These are phyloP conservation scores for Centrocercus urophasianus DNA, from an alignment of 2,113 vertebrate genomes.

Conservation along the genomic window DNA sequence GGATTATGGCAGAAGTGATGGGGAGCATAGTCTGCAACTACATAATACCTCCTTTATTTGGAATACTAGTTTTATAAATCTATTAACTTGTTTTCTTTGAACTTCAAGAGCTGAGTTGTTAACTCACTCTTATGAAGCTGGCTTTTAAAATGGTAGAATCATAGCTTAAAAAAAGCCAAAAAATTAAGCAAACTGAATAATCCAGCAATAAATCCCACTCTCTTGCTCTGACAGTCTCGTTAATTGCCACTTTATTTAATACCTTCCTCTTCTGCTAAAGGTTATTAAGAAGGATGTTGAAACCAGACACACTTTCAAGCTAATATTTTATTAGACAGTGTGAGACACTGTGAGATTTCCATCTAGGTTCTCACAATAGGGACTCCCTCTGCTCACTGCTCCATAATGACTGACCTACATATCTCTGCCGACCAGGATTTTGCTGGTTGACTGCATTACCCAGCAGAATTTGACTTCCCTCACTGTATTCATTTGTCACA, in stretches of 20 bases:
- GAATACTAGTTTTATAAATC: not conserved
- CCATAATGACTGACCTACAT: constrained; percentile 64
- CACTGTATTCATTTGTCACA: constrained; percentile 38
- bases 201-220: not conserved
- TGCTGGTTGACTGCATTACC: constrained; percentile 36
- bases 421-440: constrained; percentile 7
- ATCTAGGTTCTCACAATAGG: not conserved
- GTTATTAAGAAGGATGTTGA: constrained; percentile 30
- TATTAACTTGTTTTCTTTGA: not conserved
- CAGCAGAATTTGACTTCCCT: constrained; percentile 3
- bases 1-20: not conserved
- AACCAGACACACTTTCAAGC: not conserved
- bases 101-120: not conserved
- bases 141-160: not conserved
- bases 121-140: not conserved
- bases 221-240: constrained; percentile 32
- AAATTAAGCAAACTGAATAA: constrained; percentile 20
- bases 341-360: constrained; percentile 22
- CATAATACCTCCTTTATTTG: not conserved
- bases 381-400: constrained; percentile 31
- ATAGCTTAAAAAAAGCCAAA: not conserved
- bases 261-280: constrained; percentile 27
- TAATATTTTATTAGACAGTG: constrained; percentile 22
- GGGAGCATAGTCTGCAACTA: rapidly evolving
- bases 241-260: constrained; percentile 56